Evolutionary conservation across 2,888 invertebrate species (phyloP).

Genomic region (Rhamphomyia laevipes): DNA sequence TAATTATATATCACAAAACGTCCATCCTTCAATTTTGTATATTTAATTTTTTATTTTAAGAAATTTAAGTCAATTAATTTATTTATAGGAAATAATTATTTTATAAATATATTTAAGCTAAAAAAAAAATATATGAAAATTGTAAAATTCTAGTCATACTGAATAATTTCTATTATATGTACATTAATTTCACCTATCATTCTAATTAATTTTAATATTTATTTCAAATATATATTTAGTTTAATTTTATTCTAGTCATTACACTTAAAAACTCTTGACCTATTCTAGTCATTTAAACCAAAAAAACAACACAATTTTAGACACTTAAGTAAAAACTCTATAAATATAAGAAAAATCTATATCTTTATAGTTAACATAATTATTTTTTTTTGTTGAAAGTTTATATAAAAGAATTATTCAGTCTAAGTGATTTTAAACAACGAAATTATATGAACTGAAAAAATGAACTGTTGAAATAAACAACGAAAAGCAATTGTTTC

Average conservation of each 20-base stretch:
- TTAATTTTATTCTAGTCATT: not conserved
- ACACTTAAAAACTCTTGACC: not conserved
- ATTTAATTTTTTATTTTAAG: not conserved
- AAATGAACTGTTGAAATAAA: constrained; percentile 24
- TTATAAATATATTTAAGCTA: not conserved
- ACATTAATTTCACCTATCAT: too few species aligned
- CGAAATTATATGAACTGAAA: constrained; percentile 28
- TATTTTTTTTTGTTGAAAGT: too few species aligned
- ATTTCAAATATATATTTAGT: too few species aligned
- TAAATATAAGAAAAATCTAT: too few species aligned
- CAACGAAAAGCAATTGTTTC: constrained; percentile 38
- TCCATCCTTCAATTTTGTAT: constrained; percentile 19
- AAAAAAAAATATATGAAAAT: not conserved
- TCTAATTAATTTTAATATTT: too few species aligned
- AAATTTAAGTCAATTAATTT: not conserved
- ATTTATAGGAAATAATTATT: constrained; percentile 2
- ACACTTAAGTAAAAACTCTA: too few species aligned
- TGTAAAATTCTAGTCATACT: constrained; percentile 18
- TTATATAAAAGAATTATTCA: too few species aligned
- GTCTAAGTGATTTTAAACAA: constrained; percentile 22
- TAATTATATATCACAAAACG: constrained; percentile 23
- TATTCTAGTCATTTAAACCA: too few species aligned
- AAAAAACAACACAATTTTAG: not conserved
- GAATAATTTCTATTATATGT: constrained; percentile 15
- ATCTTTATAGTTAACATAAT: too few species aligned